Evolutionary conservation across 2,113 vertebrate genomes (phyloP).

Genomic region (Dunckerocampus dactyliophorus): DNA sequence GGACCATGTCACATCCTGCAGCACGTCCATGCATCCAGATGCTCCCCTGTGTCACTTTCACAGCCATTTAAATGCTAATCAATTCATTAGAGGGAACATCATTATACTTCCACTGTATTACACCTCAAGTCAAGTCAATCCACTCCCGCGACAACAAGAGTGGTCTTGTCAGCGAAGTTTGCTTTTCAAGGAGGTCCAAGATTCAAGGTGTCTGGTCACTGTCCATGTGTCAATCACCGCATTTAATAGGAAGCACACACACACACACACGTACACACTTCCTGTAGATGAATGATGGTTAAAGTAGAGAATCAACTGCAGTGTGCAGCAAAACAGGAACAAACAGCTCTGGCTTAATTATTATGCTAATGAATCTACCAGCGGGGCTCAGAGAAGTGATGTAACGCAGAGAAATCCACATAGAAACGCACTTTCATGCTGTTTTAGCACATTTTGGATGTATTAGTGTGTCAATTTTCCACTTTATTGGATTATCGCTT

Average conservation of each 20-base stretch:
- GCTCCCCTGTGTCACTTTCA: background rate
- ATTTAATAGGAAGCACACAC: slow-evolving; percentile 37
- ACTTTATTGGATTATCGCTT: slow-evolving; percentile 41
- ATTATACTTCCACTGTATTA: slow-evolving; percentile 39
- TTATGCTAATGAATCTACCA: slow-evolving; percentile 58
- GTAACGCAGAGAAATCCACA: slow-evolving; percentile 57
- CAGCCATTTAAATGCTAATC: slow-evolving; percentile 63
- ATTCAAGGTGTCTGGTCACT: slow-evolving; percentile 26
- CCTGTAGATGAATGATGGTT: background rate
- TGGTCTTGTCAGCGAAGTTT: slow-evolving; percentile 1
- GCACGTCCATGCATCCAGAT: too few species aligned
- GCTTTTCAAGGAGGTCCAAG: slow-evolving; percentile 40
- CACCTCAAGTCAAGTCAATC: slow-evolving; percentile 43
- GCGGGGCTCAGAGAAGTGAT: slow-evolving; percentile 40
- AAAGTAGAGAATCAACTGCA: slow-evolving; percentile 40
- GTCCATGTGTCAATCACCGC: slow-evolving; percentile 27
- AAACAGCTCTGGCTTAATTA: slow-evolving; percentile 52
- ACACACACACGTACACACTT: background rate
- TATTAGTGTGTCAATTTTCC: slow-evolving; percentile 18
- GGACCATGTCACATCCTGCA: too few species aligned
- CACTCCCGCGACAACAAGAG: slow-evolving; percentile 14
- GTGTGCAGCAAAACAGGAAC: slow-evolving; percentile 35
- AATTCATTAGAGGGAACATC: slow-evolving; percentile 52
- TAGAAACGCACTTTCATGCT: slow-evolving; percentile 30
- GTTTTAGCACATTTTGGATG: slow-evolving; percentile 22